These are phyloP conservation scores for Mystacornis crossleyi DNA, from an alignment of 2,113 vertebrate genomes.

Conservation along the genomic window DNA sequence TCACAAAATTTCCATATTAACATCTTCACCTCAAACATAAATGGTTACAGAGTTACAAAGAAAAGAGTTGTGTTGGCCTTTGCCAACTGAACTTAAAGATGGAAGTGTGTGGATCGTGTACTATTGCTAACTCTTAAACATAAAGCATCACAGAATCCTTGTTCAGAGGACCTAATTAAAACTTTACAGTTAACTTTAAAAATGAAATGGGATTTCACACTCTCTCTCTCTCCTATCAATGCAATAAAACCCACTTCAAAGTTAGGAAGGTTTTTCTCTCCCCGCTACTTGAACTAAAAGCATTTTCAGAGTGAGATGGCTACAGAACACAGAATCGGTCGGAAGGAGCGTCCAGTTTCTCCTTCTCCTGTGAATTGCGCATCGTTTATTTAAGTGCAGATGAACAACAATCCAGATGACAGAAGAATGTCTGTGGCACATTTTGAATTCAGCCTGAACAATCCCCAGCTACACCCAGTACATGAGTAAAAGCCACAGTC, in stretches of 20 bases:
- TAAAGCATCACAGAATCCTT: slow-evolving; percentile 23
- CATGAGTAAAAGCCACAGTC: neutral
- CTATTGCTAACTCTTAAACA: neutral
- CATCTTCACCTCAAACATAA: slow-evolving; percentile 82
- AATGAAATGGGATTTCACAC: slow-evolving; percentile 42
- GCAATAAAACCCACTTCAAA: slow-evolving; percentile 38
- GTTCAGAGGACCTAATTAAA: slow-evolving; percentile 68
- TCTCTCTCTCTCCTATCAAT: neutral
- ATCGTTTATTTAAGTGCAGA: neutral
- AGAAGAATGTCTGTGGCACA: neutral
- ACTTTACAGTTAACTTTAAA: slow-evolving; percentile 59
- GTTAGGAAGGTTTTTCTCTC: slow-evolving; percentile 5
- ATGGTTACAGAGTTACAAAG: slow-evolving; percentile 76
- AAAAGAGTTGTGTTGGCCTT: slow-evolving; percentile 72
- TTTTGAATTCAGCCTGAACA: neutral
- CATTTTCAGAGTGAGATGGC: neutral
- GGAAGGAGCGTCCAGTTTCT: neutral
- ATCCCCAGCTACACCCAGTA: neutral
- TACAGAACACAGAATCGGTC: neutral
- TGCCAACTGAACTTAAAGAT: slow-evolving; percentile 68
- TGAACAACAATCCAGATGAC: neutral
- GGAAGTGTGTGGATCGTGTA: slow-evolving; percentile 11
- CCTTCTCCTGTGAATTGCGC: neutral
- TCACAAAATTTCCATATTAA: slow-evolving; percentile 82
- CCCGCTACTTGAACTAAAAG: slow-evolving; percentile 23